Conservation (phyloP, 2,888 invertebrate genomes). For the Cephus sareptanus region DNA sequence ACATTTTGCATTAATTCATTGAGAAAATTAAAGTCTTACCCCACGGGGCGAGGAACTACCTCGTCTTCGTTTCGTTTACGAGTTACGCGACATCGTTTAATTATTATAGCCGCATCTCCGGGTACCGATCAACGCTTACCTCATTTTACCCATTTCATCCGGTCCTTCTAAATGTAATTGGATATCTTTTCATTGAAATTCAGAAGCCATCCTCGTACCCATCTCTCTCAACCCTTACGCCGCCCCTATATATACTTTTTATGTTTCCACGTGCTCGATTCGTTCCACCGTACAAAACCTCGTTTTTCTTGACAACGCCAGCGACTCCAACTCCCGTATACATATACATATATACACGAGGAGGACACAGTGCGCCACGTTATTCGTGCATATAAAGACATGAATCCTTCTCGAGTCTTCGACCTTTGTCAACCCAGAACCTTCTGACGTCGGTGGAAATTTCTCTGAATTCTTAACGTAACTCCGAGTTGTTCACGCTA, state of each 20-base stretch:
- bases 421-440: neutral
- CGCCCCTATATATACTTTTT: neutral
- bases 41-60: conserved; percentile 10
- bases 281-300: neutral
- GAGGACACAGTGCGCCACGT: neutral
- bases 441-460: neutral
- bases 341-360: neutral
- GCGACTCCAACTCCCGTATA: neutral
- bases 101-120: conserved; percentile 20
- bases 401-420: neutral
- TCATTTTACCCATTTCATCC: conserved; percentile 7
- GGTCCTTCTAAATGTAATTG: conserved; percentile 24
- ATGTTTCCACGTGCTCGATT: neutral
- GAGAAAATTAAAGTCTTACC: neutral
- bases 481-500: neutral
- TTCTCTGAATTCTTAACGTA: neutral
- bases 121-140: conserved; percentile 19
- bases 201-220: conserved; percentile 21
- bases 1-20: neutral
- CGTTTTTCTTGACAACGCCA: neutral
- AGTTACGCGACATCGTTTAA: conserved; percentile 12
- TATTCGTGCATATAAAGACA: neutral
- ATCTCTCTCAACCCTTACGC: neutral
- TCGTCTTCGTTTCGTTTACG: neutral
- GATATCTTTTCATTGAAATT: conserved; percentile 35